Percentiles rank a stretch among this genome's conserved stretches.
Conservation (phyloP, 2,888 invertebrate species). For the Copidosoma aretas region DNA sequence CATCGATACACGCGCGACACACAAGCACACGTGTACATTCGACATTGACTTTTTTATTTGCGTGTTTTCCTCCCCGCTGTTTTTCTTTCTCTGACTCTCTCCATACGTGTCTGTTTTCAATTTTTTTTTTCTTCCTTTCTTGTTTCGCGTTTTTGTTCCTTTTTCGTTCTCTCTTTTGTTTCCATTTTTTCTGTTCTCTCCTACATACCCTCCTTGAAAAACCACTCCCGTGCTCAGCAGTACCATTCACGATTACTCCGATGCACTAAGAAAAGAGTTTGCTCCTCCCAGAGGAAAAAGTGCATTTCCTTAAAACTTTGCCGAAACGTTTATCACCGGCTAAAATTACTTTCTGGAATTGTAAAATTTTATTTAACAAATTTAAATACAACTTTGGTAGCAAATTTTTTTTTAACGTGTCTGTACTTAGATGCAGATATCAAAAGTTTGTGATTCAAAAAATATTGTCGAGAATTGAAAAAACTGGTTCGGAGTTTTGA, state of each 20-base stretch:
- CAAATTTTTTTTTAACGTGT: background rate
- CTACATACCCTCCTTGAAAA: constrained; percentile 4
- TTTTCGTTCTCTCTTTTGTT: too few relatives aligned
- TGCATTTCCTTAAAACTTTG: constrained; percentile 6
- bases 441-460: too few relatives aligned
- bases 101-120: background rate
- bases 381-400: background rate
- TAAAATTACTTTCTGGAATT: background rate
- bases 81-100: constrained; percentile 8
- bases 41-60: constrained; percentile 25
- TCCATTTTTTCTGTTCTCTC: background rate
- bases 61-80: constrained; percentile 15
- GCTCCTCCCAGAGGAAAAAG: constrained; percentile 9
- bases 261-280: constrained; percentile 27
- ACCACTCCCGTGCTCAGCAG: background rate
- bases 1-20: background rate
- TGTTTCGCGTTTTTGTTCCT: too few relatives aligned
- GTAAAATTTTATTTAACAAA: background rate
- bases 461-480: too few relatives aligned
- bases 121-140: background rate
- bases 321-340: constrained; percentile 1
- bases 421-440: too few relatives aligned
- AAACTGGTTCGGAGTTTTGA: too few relatives aligned
- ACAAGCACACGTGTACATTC: background rate
- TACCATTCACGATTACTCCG: constrained; percentile 30